phyloP scores from a whole-genome alignment of 2,888 invertebrate species.

The Synergus laeviventris region DNA sequence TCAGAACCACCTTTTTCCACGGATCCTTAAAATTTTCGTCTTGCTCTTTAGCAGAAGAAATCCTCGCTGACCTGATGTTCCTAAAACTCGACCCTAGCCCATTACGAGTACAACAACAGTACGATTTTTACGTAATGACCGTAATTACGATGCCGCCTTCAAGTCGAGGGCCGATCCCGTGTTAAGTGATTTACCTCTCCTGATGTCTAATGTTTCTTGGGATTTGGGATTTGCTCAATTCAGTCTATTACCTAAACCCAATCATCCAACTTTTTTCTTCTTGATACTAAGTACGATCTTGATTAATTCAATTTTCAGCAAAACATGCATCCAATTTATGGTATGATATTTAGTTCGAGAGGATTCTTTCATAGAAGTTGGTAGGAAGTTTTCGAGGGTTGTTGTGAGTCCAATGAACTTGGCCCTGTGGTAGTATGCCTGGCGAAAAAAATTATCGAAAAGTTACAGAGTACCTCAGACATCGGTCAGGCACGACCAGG shows the following conservation, averaged over 20 bases:
- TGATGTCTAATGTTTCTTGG: constrained; percentile 19
- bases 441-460: constrained; percentile 53
- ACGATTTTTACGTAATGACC: constrained; percentile 38
- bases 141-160: constrained; percentile 19
- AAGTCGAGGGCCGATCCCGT: constrained; percentile 17
- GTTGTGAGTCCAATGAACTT: constrained; percentile 27
- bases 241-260: neutral
- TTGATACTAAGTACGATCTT: neutral
- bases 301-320: neutral
- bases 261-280: neutral
- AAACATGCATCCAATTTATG: neutral
- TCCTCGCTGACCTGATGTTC: constrained; percentile 36
- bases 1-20: constrained; percentile 6
- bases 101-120: constrained; percentile 24
- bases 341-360: neutral
- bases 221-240: neutral
- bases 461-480: constrained; percentile 48
- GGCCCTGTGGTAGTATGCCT: constrained; percentile 51
- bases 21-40: constrained; percentile 7
- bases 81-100: constrained; percentile 8
- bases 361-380: neutral
- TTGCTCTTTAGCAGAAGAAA: constrained; percentile 21
- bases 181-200: constrained; percentile 31
- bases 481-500: constrained; percentile 47
- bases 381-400: constrained; percentile 11